These are phyloP conservation scores for Lumbricus terrestris DNA, from an alignment of 2,888 invertebrate genomes.

Conservation along the genomic window DNA sequence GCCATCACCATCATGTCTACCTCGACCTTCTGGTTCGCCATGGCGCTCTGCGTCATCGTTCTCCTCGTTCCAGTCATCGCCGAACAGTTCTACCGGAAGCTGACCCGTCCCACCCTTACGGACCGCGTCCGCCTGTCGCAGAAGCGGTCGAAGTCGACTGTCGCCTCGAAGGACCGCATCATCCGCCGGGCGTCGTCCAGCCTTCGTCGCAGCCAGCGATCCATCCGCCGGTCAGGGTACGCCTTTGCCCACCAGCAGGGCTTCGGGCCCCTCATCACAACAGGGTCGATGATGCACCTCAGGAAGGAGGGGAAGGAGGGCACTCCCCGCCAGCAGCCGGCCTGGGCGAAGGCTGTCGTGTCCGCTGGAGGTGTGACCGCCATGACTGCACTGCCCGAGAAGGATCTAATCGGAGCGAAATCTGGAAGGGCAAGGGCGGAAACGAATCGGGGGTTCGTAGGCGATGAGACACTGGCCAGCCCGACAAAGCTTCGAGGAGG, in stretches of 20 bases:
- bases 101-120: conserved; percentile 85
- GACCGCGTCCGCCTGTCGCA: conserved; percentile 82
- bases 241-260: conserved; percentile 97
- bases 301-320: neutral
- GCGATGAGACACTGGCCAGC: neutral
- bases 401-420: neutral
- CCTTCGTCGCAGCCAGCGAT: conserved; percentile 71
- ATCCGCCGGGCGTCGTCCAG: conserved; percentile 62
- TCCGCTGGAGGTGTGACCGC: neutral
- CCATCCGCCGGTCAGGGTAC: conserved; percentile 73
- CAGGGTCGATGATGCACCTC: conserved; percentile 83
- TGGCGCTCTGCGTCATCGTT: conserved; percentile 70
- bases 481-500: neutral
- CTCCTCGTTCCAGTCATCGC: conserved; percentile 89
- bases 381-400: neutral
- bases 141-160: conserved; percentile 62
- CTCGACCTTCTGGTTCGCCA: conserved; percentile 74
- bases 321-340: neutral
- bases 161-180: conserved; percentile 46
- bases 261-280: conserved; percentile 93
- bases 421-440: neutral
- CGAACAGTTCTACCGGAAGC: conserved; percentile 84
- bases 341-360: neutral
- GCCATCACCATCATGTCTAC: conserved; percentile 68
- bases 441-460: neutral